phyloP scores from a whole-genome alignment of 2,113 vertebrate genomes.

The Myiagra hebetior region DNA sequence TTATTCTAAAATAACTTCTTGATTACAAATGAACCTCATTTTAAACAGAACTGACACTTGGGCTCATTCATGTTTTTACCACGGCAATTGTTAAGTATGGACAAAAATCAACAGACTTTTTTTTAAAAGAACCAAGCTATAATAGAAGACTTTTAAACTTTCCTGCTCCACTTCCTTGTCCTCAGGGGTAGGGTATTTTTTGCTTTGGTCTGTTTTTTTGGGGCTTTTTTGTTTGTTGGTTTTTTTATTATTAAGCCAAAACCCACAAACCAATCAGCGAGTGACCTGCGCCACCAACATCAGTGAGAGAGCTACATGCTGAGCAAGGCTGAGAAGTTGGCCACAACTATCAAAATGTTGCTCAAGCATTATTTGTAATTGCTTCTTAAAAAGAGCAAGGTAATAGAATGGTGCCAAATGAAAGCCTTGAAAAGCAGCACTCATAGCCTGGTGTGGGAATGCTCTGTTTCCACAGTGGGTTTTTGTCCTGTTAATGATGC shows the following conservation, averaged over 20 bases:
- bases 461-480: not conserved
- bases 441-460: not conserved
- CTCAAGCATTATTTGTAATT: fast-evolving
- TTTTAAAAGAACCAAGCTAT: not conserved
- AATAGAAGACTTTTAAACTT: not conserved
- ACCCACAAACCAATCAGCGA: not conserved
- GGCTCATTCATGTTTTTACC: not conserved
- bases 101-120: not conserved
- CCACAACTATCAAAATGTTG: not conserved
- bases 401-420: not conserved
- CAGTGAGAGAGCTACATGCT: not conserved
- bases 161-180: not conserved
- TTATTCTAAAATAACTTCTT: not conserved
- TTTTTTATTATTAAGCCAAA: not conserved
- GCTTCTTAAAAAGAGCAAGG: not conserved
- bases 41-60: not conserved
- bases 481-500: not conserved
- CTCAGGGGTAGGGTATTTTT: not conserved
- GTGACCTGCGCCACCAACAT: not conserved
- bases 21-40: not conserved
- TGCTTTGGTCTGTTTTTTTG: not conserved
- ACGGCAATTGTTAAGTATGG: not conserved
- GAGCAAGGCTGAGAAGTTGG: not conserved
- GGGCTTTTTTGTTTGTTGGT: not conserved
- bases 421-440: not conserved